Evolutionary conservation across 2,797 vertebrate genomes (phyloP).

Genomic region (Tangara arthus): DNA sequence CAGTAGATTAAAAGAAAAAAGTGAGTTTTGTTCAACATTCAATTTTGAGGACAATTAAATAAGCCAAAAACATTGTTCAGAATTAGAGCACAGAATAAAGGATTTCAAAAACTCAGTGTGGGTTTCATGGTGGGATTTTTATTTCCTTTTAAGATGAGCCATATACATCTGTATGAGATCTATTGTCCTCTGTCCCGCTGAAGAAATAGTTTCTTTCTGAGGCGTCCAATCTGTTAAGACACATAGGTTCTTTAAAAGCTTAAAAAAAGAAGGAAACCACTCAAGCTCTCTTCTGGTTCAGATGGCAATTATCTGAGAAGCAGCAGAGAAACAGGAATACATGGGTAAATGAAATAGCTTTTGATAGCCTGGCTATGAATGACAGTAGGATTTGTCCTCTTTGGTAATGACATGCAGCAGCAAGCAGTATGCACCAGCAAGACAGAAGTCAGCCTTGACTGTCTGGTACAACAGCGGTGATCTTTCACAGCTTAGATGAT

Average conservation of each 20-base stretch:
- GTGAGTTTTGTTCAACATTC: constrained; percentile 54
- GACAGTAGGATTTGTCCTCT: background rate
- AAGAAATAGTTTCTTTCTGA: constrained; percentile 53
- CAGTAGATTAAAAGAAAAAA: constrained; percentile 54
- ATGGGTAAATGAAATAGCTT: constrained; percentile 41
- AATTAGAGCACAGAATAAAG: constrained; percentile 55
- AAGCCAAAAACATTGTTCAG: constrained; percentile 65
- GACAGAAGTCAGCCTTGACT: background rate
- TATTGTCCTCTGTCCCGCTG: constrained; percentile 54
- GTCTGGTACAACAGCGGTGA: background rate
- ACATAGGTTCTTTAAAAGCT: constrained; percentile 42
- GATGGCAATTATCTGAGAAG: constrained; percentile 51
- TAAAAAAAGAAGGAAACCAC: background rate
- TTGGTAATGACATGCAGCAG: background rate
- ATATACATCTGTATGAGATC: constrained; percentile 47
- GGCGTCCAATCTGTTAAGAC: constrained; percentile 36
- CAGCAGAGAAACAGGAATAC: constrained; percentile 21
- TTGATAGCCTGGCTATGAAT: constrained; percentile 8
- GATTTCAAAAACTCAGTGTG: constrained; percentile 65
- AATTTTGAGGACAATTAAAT: constrained; percentile 65
- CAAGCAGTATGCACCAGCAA: background rate
- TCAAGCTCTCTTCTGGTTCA: constrained; percentile 43
- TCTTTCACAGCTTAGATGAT: background rate
- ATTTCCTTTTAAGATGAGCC: constrained; percentile 55
- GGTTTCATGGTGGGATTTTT: constrained; percentile 44